A percentile compares a stretch with the other conserved stretches of the same genome.
Conservation (phyloP, 2,113 vertebrate species). For the human region GRCh38 chr4:110242001-110242500, state of each 20-base stretch:
- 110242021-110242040: too few species aligned
- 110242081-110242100: too few species aligned
- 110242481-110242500: not conserved
- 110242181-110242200: not conserved
- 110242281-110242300: not conserved
- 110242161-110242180: not conserved
- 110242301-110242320: not conserved
- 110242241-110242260: not conserved
- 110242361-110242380: not conserved
- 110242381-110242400: constrained; percentile 6
- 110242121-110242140: not conserved
- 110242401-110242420: not conserved
- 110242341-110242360: not conserved
- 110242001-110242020: too few species aligned
- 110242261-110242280: not conserved
- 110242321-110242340: not conserved
- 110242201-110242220: not conserved
- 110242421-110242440: not conserved
- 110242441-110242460: not conserved
- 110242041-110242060: not conserved
- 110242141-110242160: not conserved
- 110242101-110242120: not conserved
- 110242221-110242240: not conserved
- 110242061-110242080: not conserved
- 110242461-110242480: not conserved